A percentile compares a stretch with the other conserved stretches of the same genome.
phyloP scores from a whole-genome alignment of 2,113 vertebrate species.

The Terrapene triunguis region DNA sequence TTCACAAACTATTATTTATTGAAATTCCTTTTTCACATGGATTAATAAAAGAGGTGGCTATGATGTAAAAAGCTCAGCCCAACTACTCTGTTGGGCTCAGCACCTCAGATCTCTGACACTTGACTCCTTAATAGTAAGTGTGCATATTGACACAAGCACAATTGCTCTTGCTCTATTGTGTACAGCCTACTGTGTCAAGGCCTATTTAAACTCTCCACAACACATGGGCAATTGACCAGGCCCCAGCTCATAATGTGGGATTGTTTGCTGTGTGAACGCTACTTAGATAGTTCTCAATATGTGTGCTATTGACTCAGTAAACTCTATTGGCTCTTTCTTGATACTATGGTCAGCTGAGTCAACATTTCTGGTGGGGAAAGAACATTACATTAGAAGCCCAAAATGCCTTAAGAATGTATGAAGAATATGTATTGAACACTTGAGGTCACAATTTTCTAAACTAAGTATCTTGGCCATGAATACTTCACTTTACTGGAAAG shows the following conservation, averaged over 20 bases:
- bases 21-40: neutral
- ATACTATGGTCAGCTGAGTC: neutral
- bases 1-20: neutral
- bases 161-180: neutral
- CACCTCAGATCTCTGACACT: neutral
- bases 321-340: neutral
- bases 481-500: neutral
- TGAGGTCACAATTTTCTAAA: neutral
- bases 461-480: neutral
- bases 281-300: slow-evolving; percentile 3
- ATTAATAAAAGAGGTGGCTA: neutral
- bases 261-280: neutral
- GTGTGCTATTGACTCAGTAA: neutral
- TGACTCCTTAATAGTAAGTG: neutral
- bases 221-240: neutral
- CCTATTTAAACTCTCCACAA: slow-evolving; percentile 12
- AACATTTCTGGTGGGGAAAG: neutral
- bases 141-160: neutral
- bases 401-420: slow-evolving; percentile 3
- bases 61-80: neutral
- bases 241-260: neutral
- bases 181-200: neutral
- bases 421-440: neutral
- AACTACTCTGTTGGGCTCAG: neutral
- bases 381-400: neutral